Base-by-base conservation (phyloP, 2,113 vertebrate species). In the Lepisosteus osseus region DNA sequence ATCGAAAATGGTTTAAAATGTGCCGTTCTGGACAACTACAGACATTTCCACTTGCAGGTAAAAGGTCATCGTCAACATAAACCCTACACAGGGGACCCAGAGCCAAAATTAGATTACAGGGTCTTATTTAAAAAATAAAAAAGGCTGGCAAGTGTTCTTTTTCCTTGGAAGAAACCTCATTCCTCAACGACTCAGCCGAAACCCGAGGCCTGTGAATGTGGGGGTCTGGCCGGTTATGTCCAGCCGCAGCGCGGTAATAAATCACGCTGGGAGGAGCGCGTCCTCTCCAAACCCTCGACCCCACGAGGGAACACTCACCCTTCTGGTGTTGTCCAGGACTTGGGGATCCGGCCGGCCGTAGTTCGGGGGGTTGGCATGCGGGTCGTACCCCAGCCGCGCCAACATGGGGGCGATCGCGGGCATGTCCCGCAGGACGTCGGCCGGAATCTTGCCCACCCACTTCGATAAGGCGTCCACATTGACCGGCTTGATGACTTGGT, bases 401-500 rank as follows among this genome's bases (percentile, higher is more conserved):
- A 98, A 90, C 97, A 99, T 99, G 65, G 97, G 96, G 7, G 96
- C 95, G 5, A 99, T 95, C 77, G 87, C 91, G 0, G 96, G 88
- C 96, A 99, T 98, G 76, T 99, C 97, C 70, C 94, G 92, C 79
- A 98, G 86, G 29, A 99, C 96, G 14, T 99, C 97, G 0, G 88
- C 73, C 0, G 97, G 96, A 66, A 99, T 98, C 85, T 98, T 98
- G 65, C 97, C 97, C 44, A 99, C 96, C 97, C 97, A 99, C 82
- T 98, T 99, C 3, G 96, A 96, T 68, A 99, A 88, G 0, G 97
- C 97, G 75, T 95, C 96, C 83, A 98, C 88, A 0, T 99, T 98
- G 76, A 99, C 95, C 0, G 97, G 97, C 75, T 99, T 98, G 88
- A 99, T 95, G 68, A 99, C 97, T 79, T 99, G 97, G 79, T 99